phyloP scores from a whole-genome alignment of 2,888 invertebrate genomes.

The Myopa tessellatipennis region DNA sequence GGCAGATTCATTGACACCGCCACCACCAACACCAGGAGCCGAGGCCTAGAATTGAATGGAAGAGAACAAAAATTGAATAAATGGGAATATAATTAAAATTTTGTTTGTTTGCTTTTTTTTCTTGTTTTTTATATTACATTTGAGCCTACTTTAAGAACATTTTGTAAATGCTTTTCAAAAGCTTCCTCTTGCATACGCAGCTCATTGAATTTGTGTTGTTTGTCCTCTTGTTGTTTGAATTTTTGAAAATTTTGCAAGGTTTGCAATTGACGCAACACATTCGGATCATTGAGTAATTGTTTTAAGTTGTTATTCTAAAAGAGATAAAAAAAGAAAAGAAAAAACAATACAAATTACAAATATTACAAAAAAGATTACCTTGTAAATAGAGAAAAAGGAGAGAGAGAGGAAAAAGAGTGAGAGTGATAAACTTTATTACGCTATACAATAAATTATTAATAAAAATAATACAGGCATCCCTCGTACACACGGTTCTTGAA shows the following conservation, averaged over 20 bases:
- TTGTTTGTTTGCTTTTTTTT: background rate
- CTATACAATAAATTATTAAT: background rate
- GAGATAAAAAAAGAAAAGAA: background rate
- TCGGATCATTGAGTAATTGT: slow-evolving; percentile 79
- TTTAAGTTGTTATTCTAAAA: slow-evolving; percentile 67
- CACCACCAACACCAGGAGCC: slow-evolving; percentile 58
- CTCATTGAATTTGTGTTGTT: slow-evolving; percentile 76
- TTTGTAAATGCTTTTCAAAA: slow-evolving; percentile 80
- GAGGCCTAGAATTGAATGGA: slow-evolving; percentile 40
- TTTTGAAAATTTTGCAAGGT: slow-evolving; percentile 74
- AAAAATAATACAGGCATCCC: background rate
- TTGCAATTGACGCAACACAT: slow-evolving; percentile 90
- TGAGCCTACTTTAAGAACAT: slow-evolving; percentile 74
- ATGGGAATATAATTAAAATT: background rate
- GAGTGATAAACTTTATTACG: background rate
- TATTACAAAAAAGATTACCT: background rate
- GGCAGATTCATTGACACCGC: slow-evolving; percentile 60
- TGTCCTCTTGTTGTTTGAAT: slow-evolving; percentile 74
- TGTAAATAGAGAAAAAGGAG: background rate
- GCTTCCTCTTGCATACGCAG: slow-evolving; percentile 81
- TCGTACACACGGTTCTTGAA: too few species aligned
- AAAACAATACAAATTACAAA: slow-evolving; percentile 12
- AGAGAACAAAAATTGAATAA: background rate
- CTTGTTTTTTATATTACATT: slow-evolving; percentile 51
- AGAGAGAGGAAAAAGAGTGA: background rate